A percentile compares a stretch with the other conserved stretches of the same genome.
These are phyloP conservation scores for Pygoscelis adeliae DNA, from an alignment of 2,113 vertebrate species.

Conservation along the genomic window DNA sequence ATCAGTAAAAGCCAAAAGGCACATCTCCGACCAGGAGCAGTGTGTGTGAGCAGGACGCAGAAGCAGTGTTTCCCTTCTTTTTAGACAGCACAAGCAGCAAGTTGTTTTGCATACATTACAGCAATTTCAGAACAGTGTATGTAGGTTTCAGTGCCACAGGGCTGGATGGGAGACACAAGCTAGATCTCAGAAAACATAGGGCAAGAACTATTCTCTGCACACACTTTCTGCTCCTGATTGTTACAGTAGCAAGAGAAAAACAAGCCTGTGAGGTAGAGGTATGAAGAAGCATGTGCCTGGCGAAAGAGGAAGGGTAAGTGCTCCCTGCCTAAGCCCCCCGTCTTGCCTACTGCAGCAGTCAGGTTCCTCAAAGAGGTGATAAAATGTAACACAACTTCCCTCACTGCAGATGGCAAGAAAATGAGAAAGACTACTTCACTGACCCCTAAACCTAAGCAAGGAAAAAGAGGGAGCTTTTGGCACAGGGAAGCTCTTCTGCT, in stretches of 20 bases:
- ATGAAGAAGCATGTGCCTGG: not conserved
- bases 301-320: not conserved
- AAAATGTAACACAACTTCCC: not conserved
- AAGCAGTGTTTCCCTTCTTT: not conserved
- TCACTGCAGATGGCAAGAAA: not conserved
- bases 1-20: not conserved
- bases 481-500: not conserved
- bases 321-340: not conserved
- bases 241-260: accelerated
- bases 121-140: not conserved
- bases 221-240: not conserved
- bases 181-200: not conserved
- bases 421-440: not conserved
- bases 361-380: not conserved
- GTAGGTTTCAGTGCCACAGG: not conserved
- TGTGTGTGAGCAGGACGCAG: not conserved
- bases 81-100: not conserved
- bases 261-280: not conserved
- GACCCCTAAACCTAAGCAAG: not conserved
- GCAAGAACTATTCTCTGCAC: not conserved
- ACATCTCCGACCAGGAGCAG: not conserved
- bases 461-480: not conserved
- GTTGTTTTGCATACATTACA: not conserved
- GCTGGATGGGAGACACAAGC: not conserved
- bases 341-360: not conserved